Evolutionary conservation across 2,113 vertebrate genomes (phyloP).

Genomic region (Mus musculus): GRCm39 chr2:42523501-42524000

Average conservation of each 20-base stretch:
- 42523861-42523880: background rate
- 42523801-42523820: background rate
- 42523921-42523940: background rate
- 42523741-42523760: background rate
- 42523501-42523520: background rate
- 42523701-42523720: background rate
- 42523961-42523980: background rate
- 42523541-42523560: background rate
- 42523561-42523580: background rate
- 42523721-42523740: background rate
- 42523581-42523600: background rate
- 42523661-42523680: background rate
- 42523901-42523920: background rate
- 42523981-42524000: background rate
- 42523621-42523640: background rate
- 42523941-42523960: background rate
- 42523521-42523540: background rate
- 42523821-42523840: background rate
- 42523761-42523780: background rate
- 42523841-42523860: background rate
- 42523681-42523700: background rate
- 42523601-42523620: background rate
- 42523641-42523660: constrained; percentile 25
- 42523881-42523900: background rate
- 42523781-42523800: background rate